These are phyloP conservation scores for Phragmatobia fuliginosa DNA, from an alignment of 2,888 invertebrate genomes.

Conservation along the genomic window DNA sequence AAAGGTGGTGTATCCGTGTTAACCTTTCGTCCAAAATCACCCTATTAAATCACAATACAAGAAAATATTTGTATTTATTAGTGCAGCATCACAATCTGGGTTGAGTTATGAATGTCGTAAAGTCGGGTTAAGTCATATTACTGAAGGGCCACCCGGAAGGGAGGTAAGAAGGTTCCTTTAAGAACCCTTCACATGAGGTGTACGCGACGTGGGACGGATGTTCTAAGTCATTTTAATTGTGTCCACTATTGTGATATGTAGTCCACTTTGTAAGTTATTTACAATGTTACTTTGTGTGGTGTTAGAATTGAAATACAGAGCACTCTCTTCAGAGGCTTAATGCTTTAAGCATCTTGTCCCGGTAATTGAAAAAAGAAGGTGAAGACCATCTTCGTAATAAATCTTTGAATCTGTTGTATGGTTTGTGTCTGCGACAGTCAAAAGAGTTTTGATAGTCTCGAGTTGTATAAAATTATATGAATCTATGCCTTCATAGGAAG, in stretches of 20 bases:
- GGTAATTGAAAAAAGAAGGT: not conserved
- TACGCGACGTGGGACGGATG: slow-evolving; percentile 19
- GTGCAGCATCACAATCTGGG: slow-evolving; percentile 69
- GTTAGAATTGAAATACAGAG: slow-evolving; percentile 4
- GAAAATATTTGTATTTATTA: slow-evolving; percentile 83
- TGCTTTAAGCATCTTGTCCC: not conserved
- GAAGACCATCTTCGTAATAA: not conserved
- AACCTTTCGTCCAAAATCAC: slow-evolving; percentile 43
- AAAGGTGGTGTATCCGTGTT: slow-evolving; percentile 50
- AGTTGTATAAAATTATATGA: too few species aligned
- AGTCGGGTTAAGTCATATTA: slow-evolving; percentile 65
- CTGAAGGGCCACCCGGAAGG: slow-evolving; percentile 73
- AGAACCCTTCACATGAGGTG: slow-evolving; percentile 12
- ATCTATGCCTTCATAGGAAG: not conserved
- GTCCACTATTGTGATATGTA: not conserved
- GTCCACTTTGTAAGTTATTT: slow-evolving; percentile 12
- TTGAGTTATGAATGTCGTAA: slow-evolving; percentile 81
- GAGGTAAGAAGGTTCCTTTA: slow-evolving; percentile 12
- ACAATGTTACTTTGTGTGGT: slow-evolving; percentile 7
- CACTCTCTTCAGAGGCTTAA: slow-evolving; percentile 7
- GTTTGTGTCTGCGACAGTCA: not conserved
- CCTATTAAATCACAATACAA: slow-evolving; percentile 79
- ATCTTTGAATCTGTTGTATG: not conserved
- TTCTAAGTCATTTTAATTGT: slow-evolving; percentile 23
- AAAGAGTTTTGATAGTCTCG: not conserved